Percentiles rank a stretch among this genome's conserved stretches.
phyloP scores from a whole-genome alignment of 1,140 invertebrate genomes.

The Pentalonia nigronervosa region DNA sequence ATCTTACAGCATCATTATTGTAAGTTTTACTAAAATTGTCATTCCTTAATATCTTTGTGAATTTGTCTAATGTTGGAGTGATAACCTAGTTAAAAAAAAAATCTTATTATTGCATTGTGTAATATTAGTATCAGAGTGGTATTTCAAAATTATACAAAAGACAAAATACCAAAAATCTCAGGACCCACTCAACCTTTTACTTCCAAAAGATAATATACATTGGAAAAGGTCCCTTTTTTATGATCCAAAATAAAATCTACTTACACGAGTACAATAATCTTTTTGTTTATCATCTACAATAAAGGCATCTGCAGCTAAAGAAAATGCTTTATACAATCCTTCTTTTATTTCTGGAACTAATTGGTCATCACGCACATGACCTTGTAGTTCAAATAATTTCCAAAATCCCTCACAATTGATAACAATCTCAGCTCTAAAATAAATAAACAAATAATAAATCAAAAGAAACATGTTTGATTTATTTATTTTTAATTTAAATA shows the following conservation, averaged over 20 bases:
- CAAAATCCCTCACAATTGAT: conserved; percentile 65
- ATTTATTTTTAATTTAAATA: not conserved
- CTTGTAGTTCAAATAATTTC: conserved; percentile 64
- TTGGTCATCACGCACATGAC: conserved; percentile 63
- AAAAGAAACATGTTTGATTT: not conserved
- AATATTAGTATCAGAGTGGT: not conserved
- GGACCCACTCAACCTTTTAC: not conserved
- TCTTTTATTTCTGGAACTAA: conserved; percentile 67
- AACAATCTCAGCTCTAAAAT: conserved; percentile 63
- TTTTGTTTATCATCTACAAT: conserved; percentile 63
- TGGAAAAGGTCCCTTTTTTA: not conserved
- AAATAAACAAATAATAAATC: conserved; percentile 28
- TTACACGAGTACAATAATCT: conserved; percentile 66
- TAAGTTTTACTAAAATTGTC: conserved; percentile 69
- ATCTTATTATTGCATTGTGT: not conserved
- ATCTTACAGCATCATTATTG: conserved; percentile 69
- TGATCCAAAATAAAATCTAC: not conserved
- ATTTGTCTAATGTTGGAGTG: conserved; percentile 70
- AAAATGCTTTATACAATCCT: conserved; percentile 68
- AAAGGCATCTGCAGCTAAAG: conserved; percentile 65
- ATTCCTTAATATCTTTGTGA: conserved; percentile 68
- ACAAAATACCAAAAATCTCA: not conserved
- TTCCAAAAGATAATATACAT: not conserved
- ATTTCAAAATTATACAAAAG: too few species aligned
- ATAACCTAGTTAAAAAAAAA: conserved; percentile 66